These are phyloP conservation scores for Notoglanidium macrostoma DNA, from an alignment of 2,797 vertebrate species.

Conservation along the genomic window DNA sequence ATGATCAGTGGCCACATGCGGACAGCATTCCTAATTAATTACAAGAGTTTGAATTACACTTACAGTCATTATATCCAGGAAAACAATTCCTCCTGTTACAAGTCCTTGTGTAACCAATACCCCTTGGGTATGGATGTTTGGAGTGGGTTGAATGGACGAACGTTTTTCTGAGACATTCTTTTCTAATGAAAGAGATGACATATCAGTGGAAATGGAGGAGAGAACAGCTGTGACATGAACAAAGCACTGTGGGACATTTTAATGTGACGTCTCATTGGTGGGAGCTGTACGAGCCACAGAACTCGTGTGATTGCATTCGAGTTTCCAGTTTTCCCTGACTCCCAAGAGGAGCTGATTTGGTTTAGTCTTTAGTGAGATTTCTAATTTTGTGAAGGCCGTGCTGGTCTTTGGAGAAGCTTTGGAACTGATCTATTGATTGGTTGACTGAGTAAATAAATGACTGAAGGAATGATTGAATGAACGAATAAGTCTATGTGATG, in stretches of 20 bases:
- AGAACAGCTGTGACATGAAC: slow-evolving; percentile 85
- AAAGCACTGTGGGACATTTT: slow-evolving; percentile 82
- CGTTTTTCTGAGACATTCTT: slow-evolving; percentile 55
- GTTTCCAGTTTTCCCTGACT: slow-evolving; percentile 49
- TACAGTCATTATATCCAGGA: slow-evolving; percentile 81
- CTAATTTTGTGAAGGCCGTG: slow-evolving; percentile 73
- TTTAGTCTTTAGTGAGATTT: slow-evolving; percentile 73
- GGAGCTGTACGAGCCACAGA: slow-evolving; percentile 75
- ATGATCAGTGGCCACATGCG: slow-evolving; percentile 88
- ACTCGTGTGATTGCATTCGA: slow-evolving; percentile 76
- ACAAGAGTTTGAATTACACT: slow-evolving; percentile 92
- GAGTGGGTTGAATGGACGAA: slow-evolving; percentile 42
- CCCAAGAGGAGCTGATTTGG: slow-evolving; percentile 72
- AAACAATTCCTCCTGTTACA: slow-evolving; percentile 69
- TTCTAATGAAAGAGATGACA: slow-evolving; percentile 54
- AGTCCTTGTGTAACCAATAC: slow-evolving; percentile 86
- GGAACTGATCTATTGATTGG: background rate
- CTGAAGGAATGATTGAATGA: slow-evolving; percentile 24
- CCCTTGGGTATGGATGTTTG: slow-evolving; percentile 69
- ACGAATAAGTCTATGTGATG: background rate
- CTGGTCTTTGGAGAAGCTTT: slow-evolving; percentile 38
- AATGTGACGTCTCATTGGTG: slow-evolving; percentile 85
- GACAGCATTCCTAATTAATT: slow-evolving; percentile 95
- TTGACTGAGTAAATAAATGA: slow-evolving; percentile 45
- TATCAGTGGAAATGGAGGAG: slow-evolving; percentile 67